Evolutionary conservation across 2,797 vertebrate genomes (phyloP).

Genomic region (Centroberyx gerrardi): DNA sequence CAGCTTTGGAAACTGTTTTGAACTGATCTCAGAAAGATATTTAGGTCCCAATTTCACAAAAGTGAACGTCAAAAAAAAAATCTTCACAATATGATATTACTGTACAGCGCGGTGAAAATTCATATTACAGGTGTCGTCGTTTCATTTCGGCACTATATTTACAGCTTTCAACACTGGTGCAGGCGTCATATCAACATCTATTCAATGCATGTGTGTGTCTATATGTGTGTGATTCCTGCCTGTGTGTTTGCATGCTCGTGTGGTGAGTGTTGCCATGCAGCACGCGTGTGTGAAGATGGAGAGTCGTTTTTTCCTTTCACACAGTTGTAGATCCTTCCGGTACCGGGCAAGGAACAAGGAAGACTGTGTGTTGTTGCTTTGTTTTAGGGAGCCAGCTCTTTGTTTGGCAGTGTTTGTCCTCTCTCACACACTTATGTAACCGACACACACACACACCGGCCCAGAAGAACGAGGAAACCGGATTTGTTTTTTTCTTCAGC

Average conservation of each 20-base stretch:
- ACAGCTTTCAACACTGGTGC: too few species aligned
- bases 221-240: too few species aligned
- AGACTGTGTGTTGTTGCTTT: slow-evolving; percentile 13
- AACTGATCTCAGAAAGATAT: too few species aligned
- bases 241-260: background rate
- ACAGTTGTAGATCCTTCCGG: slow-evolving; percentile 42
- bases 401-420: slow-evolving; percentile 51
- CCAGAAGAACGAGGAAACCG: slow-evolving; percentile 60
- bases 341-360: slow-evolving; percentile 50
- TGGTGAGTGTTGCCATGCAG: background rate
- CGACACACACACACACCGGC: background rate
- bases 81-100: too few species aligned
- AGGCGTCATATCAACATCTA: too few species aligned
- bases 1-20: too few species aligned
- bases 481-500: slow-evolving; percentile 63
- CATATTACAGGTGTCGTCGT: too few species aligned
- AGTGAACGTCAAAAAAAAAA: too few species aligned
- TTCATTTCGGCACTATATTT: too few species aligned
- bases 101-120: too few species aligned
- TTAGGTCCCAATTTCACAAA: too few species aligned
- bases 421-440: slow-evolving; percentile 66
- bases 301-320: slow-evolving; percentile 3
- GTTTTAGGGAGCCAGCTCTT: slow-evolving; percentile 4
- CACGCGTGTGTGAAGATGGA: background rate
- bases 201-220: too few species aligned